These are phyloP conservation scores for Neodiprion virginianus DNA, from an alignment of 1,140 invertebrate species.

Conservation along the genomic window DNA sequence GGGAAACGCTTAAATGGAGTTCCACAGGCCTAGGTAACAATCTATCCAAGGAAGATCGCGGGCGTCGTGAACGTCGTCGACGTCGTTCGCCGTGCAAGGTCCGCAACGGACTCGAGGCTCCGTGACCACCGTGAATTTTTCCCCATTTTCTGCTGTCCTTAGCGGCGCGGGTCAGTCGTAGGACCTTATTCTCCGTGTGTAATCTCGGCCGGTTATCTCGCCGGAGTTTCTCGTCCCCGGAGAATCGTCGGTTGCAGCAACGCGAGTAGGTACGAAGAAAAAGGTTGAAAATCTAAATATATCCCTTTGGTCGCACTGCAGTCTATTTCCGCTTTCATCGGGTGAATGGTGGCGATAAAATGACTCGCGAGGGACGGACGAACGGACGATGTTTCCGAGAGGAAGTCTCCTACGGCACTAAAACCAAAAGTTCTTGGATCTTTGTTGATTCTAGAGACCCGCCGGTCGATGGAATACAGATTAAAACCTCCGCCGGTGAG, in stretches of 20 bases:
- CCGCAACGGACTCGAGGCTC: neutral
- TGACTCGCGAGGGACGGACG: neutral
- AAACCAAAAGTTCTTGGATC: neutral
- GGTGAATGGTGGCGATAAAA: constrained; percentile 5
- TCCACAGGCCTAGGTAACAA: neutral
- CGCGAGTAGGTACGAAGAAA: neutral
- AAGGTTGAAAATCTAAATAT: neutral
- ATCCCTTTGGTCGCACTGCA: neutral
- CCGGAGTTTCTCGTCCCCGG: neutral
- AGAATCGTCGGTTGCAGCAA: neutral
- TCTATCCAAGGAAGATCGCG: neutral
- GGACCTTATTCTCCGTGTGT: neutral
- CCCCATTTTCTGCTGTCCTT: neutral
- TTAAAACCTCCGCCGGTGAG: neutral
- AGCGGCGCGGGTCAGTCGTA: neutral
- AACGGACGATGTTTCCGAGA: neutral
- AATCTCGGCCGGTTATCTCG: neutral
- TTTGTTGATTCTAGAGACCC: neutral
- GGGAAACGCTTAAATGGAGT: neutral
- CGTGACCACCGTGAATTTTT: neutral
- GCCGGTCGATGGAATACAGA: neutral
- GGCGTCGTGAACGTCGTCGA: neutral
- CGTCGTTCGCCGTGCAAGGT: neutral
- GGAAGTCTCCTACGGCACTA: constrained; percentile 2
- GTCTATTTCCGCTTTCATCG: constrained; percentile 5